Evolutionary conservation across 2,113 vertebrate species (phyloP).

Genomic region (Urocynchramus pylzowi): DNA sequence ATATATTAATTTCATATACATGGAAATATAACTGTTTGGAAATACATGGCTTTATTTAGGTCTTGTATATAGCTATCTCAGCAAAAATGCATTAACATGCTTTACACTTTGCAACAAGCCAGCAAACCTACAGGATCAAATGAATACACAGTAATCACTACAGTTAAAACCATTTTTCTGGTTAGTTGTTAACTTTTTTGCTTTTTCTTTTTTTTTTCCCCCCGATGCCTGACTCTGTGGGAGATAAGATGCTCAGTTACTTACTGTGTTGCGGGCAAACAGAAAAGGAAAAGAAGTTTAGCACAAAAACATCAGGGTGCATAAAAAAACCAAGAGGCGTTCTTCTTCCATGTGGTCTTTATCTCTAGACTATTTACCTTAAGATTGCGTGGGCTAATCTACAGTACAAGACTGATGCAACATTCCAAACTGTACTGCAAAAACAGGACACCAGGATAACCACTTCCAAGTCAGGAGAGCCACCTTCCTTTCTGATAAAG

Average conservation of each 20-base stretch:
- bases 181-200: background rate
- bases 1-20: slow-evolving; percentile 23
- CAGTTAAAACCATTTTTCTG: background rate
- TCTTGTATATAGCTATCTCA: background rate
- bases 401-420: background rate
- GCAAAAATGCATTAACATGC: background rate
- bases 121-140: background rate
- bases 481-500: slow-evolving; percentile 25
- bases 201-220: background rate
- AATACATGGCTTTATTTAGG: background rate
- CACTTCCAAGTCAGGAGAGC: background rate
- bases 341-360: background rate
- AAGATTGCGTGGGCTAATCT: slow-evolving; percentile 3
- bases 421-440: slow-evolving; percentile 32
- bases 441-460: slow-evolving; percentile 34
- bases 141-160: background rate
- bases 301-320: background rate
- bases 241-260: background rate
- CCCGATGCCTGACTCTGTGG: background rate
- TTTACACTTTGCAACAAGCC: background rate
- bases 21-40: slow-evolving; percentile 10
- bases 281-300: background rate
- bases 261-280: background rate
- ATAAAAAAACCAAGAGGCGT: background rate
- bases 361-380: slow-evolving; percentile 21